These are phyloP conservation scores for Gambusia holbrooki DNA, from an alignment of 2,113 vertebrate species.

Conservation along the genomic window DNA sequence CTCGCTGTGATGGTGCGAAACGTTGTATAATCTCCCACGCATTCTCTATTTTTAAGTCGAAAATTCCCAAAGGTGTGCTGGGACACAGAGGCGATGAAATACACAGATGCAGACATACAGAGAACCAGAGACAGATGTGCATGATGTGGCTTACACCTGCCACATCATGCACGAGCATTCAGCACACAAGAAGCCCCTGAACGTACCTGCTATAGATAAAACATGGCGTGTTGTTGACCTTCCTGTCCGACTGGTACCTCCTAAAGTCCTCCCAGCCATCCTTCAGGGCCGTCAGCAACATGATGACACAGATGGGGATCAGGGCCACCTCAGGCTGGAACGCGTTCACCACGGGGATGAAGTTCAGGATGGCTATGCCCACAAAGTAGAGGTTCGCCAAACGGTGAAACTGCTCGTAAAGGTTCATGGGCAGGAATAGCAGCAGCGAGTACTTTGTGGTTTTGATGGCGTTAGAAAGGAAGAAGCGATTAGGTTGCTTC, in stretches of 20 bases:
- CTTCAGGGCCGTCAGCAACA: constrained; percentile 89
- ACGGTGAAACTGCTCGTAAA: constrained; percentile 90
- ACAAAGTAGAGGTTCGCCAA: constrained; percentile 94
- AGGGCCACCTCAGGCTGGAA: constrained; percentile 88
- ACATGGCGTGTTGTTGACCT: constrained; percentile 87
- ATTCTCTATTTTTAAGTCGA: constrained; percentile 68
- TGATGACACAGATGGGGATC: constrained; percentile 87
- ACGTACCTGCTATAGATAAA: constrained; percentile 88
- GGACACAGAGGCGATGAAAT: constrained; percentile 65
- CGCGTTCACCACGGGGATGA: constrained; percentile 88
- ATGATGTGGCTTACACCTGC: constrained; percentile 8
- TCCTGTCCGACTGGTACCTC: constrained; percentile 86
- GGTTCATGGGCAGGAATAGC: constrained; percentile 90
- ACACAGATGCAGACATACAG: constrained; percentile 45
- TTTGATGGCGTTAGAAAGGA: constrained; percentile 86
- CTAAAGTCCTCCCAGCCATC: constrained; percentile 93
- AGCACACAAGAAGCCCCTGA: not conserved
- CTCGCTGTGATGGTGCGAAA: constrained; percentile 63
- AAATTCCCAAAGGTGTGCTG: constrained; percentile 63
- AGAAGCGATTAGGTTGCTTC: constrained; percentile 86
- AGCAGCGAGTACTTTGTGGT: constrained; percentile 91
- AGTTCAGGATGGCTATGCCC: constrained; percentile 86
- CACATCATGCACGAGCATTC: constrained; percentile 12
- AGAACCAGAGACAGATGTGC: constrained; percentile 31
- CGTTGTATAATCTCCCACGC: constrained; percentile 74